Evolutionary conservation across 2,888 invertebrate genomes (phyloP), one percentile per base, ranked within the genome.

Genomic region (Teleiodes luculella): DNA sequence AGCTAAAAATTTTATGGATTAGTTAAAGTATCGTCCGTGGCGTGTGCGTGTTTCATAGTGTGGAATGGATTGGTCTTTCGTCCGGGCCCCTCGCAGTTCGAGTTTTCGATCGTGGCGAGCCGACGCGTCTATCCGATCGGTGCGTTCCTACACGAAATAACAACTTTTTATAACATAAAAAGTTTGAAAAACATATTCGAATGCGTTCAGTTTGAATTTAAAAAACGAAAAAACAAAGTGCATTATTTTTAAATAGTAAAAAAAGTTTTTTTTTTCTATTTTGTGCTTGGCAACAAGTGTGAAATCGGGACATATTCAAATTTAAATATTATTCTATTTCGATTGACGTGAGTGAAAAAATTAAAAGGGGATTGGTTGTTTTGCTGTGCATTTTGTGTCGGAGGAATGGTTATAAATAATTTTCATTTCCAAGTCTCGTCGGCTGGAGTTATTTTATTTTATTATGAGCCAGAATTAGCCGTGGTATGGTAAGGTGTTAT

Each of bases 391-490:
- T 76, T 76, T 74, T 68, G 70, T 66, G 67, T 67, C 63, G 30
- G 31, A 55, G 45, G 53, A 53, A 41, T 28, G 20, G 48, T 47
- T 52, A 47, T 57, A 60, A 64, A 66, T 63, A 60, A 64, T 65
- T 65, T 61, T 63, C 62, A 63, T 57, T 56, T 53, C 43, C n/a
- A 35, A 45, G 60, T 55, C 70, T 73, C 74, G 76, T 78, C 24
- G 48, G 48, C 28, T 76, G 74, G 70, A 68, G 70, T 75, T 75
- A 73, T 76, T 80, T 76, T 82, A 79, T 82, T 82, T 70, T 72
- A 75, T 75, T 66, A 68, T n/a, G n/a, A n/a, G n/a, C n/a, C 79
- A 64, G 77, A 84, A 83, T 86, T 86, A 85, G 76, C 81, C 72
- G 70, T 76, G 81, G 70, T 76, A 80, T 68, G 82, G 83, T 79